Conservation (phyloP, 2,113 vertebrate species). For the Gasterosteus nipponicus region DNA sequence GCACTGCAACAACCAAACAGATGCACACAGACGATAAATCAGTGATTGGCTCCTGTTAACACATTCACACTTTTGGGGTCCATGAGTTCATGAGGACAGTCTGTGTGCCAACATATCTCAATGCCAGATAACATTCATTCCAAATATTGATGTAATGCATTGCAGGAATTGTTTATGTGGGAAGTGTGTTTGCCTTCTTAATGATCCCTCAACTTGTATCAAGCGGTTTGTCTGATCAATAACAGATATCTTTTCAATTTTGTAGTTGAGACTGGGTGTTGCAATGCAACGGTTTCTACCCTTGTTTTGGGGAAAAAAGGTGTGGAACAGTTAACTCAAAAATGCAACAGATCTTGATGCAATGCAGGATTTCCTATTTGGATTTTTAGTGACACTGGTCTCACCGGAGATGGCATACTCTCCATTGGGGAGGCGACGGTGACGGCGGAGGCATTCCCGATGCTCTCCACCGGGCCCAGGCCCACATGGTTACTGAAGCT, state of each 20-base stretch:
- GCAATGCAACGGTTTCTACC: not conserved
- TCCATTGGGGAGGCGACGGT: constrained; percentile 94
- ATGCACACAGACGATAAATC: not conserved
- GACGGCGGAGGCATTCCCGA: constrained; percentile 95
- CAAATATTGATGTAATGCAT: not conserved
- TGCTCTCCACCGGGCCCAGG: constrained; percentile 93
- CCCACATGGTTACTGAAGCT: constrained; percentile 98
- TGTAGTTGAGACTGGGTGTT: not conserved
- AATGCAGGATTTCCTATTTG: not conserved
- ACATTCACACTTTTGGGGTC: not conserved
- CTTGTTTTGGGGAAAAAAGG: not conserved
- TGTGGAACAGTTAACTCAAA: not conserved
- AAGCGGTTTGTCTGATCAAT: not conserved
- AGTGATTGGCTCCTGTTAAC: not conserved
- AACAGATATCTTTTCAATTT: not conserved
- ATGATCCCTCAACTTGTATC: not conserved
- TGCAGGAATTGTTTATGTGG: not conserved
- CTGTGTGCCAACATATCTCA: not conserved
- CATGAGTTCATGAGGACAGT: not conserved
- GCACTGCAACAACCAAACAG: constrained; percentile 79
- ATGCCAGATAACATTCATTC: not conserved
- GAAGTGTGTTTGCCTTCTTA: not conserved
- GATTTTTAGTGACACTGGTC: not conserved
- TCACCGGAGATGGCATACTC: constrained; percentile 95
- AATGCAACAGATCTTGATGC: not conserved